Evolutionary conservation across 2,888 invertebrate genomes (phyloP).

Genomic region (Andricus curvator): DNA sequence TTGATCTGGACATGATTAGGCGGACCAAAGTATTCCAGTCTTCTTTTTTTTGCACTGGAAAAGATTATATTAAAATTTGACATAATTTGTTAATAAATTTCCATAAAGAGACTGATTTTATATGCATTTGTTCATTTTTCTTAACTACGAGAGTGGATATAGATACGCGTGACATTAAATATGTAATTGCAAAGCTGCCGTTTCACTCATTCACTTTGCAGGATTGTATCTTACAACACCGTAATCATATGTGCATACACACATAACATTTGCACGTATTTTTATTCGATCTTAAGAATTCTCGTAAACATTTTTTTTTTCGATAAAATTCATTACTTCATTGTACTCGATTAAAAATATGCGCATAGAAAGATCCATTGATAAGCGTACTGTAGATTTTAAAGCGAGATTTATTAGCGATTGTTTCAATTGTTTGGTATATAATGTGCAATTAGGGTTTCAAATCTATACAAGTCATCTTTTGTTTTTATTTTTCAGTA

Average conservation of each 20-base stretch:
- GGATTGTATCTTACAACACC: neutral
- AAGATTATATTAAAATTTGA: neutral
- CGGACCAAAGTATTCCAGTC: neutral
- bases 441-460: neutral
- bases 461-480: neutral
- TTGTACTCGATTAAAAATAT: conserved; percentile 21
- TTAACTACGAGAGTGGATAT: neutral
- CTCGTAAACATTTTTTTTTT: neutral
- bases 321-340: neutral
- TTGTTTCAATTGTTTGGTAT: conserved; percentile 8
- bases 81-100: neutral
- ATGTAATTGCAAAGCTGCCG: conserved; percentile 8
- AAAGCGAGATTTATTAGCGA: neutral
- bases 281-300: neutral
- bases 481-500: neutral
- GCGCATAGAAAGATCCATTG: neutral
- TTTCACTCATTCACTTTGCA: conserved; percentile 22
- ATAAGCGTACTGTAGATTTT: neutral
- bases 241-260: neutral
- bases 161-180: conserved; percentile 14
- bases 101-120: neutral
- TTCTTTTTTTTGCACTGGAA: neutral
- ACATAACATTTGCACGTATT: neutral
- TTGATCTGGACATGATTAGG: too few relatives aligned
- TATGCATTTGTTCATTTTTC: neutral